A percentile compares a stretch with the other conserved stretches of the same genome.
phyloP scores from a whole-genome alignment of 2,797 vertebrate genomes.

The Otolemur crassicaudatus region DNA sequence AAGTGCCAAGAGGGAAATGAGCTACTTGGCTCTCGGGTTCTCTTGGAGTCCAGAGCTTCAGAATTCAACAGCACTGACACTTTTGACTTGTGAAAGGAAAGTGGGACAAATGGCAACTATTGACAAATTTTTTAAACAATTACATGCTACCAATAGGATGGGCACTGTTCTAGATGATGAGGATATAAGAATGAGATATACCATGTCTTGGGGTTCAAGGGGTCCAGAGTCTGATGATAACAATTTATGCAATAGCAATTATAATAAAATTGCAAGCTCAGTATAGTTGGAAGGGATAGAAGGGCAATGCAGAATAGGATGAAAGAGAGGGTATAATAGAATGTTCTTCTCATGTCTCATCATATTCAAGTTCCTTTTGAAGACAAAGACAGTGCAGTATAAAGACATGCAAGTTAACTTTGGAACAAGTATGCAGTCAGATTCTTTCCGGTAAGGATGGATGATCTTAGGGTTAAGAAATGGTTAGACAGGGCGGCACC shows the following conservation, averaged over 20 bases:
- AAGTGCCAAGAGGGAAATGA: constrained; percentile 1
- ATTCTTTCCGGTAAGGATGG: not conserved
- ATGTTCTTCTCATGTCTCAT: not conserved
- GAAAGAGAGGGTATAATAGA: not conserved
- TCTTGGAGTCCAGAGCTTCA: constrained; percentile 22
- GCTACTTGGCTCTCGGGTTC: not conserved
- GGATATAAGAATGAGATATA: not conserved
- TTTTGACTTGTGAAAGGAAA: not conserved
- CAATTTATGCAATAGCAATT: not conserved
- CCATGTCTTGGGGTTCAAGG: not conserved
- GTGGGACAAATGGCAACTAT: not conserved
- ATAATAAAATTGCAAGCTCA: not conserved
- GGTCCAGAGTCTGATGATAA: not conserved
- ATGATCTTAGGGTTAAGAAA: not conserved
- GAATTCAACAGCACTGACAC: not conserved
- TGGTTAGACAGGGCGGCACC: too few species aligned
- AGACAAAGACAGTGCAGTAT: not conserved
- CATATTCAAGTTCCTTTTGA: not conserved
- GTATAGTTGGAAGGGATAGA: not conserved
- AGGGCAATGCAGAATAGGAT: not conserved
- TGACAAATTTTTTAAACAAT: not conserved
- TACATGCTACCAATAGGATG: not conserved
- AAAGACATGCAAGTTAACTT: not conserved
- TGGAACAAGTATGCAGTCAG: not conserved
- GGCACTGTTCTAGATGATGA: not conserved